A percentile compares a stretch with the other conserved stretches of the same genome.
phyloP scores from a whole-genome alignment of 2,888 invertebrate species.

The Julus scanicus region DNA sequence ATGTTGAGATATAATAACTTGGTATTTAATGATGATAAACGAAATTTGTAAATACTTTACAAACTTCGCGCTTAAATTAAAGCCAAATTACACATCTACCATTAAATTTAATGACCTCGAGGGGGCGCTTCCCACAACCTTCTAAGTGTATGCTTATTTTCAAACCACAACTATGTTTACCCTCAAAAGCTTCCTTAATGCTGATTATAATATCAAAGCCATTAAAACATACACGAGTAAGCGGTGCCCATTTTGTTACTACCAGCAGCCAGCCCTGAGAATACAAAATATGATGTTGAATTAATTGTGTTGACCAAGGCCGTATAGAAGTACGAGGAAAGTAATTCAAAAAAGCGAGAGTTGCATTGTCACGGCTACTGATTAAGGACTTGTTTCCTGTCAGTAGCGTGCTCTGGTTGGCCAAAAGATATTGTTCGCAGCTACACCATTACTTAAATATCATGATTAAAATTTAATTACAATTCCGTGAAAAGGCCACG shows the following conservation, averaged over 20 bases:
- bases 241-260: background rate
- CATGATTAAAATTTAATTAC: background rate
- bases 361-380: slow-evolving; percentile 27
- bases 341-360: background rate
- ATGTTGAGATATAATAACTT: too few species aligned
- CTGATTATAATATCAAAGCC: slow-evolving; percentile 24
- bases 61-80: background rate
- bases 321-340: slow-evolving; percentile 1
- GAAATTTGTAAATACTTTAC: background rate
- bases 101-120: slow-evolving; percentile 6
- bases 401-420: background rate
- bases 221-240: background rate
- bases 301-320: slow-evolving; percentile 16
- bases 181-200: background rate
- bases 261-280: background rate
- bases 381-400: slow-evolving; percentile 33
- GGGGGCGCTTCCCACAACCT: background rate
- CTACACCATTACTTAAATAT: background rate
- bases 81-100: background rate
- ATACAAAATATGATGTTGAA: slow-evolving; percentile 1
- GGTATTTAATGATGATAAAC: too few species aligned
- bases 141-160: background rate
- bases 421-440: background rate
- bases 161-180: background rate
- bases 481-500: background rate